Evolutionary conservation across 2,113 vertebrate genomes (phyloP).

Genomic region (Epinephelus cyanopodus): DNA sequence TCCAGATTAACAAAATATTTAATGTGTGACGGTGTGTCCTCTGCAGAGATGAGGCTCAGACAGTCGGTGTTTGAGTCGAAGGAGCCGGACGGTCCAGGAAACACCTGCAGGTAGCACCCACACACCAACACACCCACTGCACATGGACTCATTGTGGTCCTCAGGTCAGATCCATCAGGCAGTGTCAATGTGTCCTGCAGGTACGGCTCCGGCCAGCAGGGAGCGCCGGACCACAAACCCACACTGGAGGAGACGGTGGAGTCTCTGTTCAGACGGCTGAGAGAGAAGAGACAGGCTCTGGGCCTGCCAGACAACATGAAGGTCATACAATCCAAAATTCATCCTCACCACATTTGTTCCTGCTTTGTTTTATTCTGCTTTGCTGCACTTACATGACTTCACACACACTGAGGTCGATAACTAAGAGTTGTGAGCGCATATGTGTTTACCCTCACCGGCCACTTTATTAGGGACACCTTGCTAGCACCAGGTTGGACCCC

Average conservation of each 20-base stretch:
- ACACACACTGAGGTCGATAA: too few relatives aligned
- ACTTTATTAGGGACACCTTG: too few relatives aligned
- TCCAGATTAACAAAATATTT: too few relatives aligned
- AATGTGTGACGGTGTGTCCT: conserved; percentile 11
- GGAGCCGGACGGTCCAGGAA: conserved; percentile 61
- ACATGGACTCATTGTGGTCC: too few relatives aligned
- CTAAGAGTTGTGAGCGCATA: too few relatives aligned
- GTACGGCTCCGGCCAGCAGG: conserved; percentile 77
- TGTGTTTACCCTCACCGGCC: too few relatives aligned
- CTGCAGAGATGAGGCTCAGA: conserved; percentile 90
- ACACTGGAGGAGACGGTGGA: conserved; percentile 90
- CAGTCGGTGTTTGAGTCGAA: conserved; percentile 88
- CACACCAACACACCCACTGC: neutral
- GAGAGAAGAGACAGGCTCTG: conserved; percentile 88
- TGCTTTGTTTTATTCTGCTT: neutral
- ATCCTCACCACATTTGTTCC: neutral
- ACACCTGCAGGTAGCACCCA: conserved; percentile 70
- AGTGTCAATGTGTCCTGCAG: conserved; percentile 45
- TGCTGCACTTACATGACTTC: too few relatives aligned
- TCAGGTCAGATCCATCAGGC: neutral
- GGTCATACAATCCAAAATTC: conserved; percentile 62
- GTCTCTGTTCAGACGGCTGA: conserved; percentile 82
- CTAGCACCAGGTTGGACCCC: too few relatives aligned
- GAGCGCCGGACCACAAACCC: conserved; percentile 79
- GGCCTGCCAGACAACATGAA: conserved; percentile 90